Evolutionary conservation across 2,113 vertebrate genomes (phyloP), one percentile per base, ranked within the genome.

Genomic region (Sialia sialis): DNA sequence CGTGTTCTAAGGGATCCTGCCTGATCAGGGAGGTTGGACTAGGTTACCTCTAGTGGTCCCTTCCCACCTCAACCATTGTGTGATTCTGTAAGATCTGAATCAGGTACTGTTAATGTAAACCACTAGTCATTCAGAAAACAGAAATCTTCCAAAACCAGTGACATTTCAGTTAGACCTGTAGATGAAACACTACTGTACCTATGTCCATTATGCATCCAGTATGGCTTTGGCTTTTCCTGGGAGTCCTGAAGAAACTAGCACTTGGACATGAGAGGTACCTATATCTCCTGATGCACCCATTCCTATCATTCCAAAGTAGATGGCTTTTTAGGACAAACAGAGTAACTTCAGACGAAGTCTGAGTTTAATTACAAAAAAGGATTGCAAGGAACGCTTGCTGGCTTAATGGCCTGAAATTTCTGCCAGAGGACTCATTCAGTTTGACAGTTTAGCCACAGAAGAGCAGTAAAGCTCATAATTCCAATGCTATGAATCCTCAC

Each of bases 321-420:
- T 48, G 13, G 56, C 62, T 90, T 55, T 90, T 76, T 39, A 83
- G 78, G 91, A 67, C 2, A 13, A 78, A 67, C 10, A 94, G 36
- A 49, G 36, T 55, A 90, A 30, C 74, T 59, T 95, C 38, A 88
- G 70, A 86, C 21, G 76, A 88, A 95, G 51, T 36, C 82, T 81
- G 86, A 93, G 29, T 52, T 79, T 52, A 77, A 92, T 89, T 92
- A 89, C 81, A 72, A 89, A 91, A 92, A 92, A 55, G n/a, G 63
- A 91, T 74, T 70, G 56, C 77, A 82, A 84, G 86, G 81, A 87
- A 82, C 6, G 58, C 69, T 74, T 67, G 32, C 73, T 16, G 13
- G 72, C 74, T 84, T 78, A 93, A 82, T 46, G 73, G 86, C 72
- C 80, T 94, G 78, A 87, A 93, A 93, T 95, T 92, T 90, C 80